Evolutionary conservation across 1,140 invertebrate genomes (phyloP).

Genomic region (Idris sp.): DNA sequence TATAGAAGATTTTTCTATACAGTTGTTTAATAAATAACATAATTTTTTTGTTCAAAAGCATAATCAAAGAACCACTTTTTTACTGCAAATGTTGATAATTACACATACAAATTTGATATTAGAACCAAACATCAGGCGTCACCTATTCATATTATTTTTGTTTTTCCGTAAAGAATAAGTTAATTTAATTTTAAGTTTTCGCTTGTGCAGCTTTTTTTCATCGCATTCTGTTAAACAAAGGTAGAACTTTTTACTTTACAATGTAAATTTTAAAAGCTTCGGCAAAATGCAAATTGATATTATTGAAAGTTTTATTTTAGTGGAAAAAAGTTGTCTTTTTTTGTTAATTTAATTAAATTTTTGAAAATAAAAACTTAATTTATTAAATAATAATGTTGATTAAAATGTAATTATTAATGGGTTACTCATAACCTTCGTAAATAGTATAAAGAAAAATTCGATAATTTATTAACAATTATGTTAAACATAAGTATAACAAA

Average conservation of each 20-base stretch:
- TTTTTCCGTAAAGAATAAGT: conserved; percentile 27
- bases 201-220: conserved; percentile 29
- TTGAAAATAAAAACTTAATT: too few relatives aligned
- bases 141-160: conserved; percentile 41
- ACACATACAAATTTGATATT: too few relatives aligned
- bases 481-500: too few relatives aligned
- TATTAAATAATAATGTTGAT: too few relatives aligned
- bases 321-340: conserved; percentile 7
- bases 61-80: conserved; percentile 22
- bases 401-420: too few relatives aligned
- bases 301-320: conserved; percentile 1
- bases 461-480: too few relatives aligned
- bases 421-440: too few relatives aligned
- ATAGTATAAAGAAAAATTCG: too few relatives aligned
- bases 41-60: conserved; percentile 11
- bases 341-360: background rate
- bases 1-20: too few relatives aligned
- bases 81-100: conserved; percentile 22
- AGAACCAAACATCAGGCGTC: conserved; percentile 29
- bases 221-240: conserved; percentile 11
- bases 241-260: too few relatives aligned
- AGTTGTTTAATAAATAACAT: too few relatives aligned
- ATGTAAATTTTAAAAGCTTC: background rate
- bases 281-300: background rate
- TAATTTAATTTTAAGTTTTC: conserved; percentile 38